Evolutionary conservation across 2,797 vertebrate species (phyloP).

Genomic region (Nothura maculosa): DNA sequence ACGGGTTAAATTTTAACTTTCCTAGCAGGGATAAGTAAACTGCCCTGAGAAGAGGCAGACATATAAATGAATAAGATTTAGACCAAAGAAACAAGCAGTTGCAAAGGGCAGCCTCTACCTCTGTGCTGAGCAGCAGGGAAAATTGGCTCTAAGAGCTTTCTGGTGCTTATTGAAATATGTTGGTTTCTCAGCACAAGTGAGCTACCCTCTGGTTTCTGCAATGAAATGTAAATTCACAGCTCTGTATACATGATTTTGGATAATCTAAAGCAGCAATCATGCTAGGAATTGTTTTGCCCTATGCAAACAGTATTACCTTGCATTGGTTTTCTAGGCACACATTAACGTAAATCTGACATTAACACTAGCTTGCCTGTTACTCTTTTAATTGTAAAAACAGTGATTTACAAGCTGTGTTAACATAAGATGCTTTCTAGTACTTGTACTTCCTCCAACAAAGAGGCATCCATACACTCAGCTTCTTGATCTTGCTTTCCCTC

Average conservation of each 20-base stretch:
- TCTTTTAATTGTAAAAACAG: background rate
- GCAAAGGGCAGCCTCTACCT: conserved; percentile 5
- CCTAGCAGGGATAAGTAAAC: background rate
- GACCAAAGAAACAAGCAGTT: background rate
- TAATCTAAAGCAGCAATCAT: conserved; percentile 13
- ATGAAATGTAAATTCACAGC: background rate
- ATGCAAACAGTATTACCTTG: conserved; percentile 33
- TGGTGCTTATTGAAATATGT: background rate
- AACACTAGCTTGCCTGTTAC: background rate
- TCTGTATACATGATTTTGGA: fast-evolving
- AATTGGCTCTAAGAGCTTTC: conserved; percentile 1
- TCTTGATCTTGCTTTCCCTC: background rate
- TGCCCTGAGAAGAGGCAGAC: background rate
- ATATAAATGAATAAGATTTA: background rate
- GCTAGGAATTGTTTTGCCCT: conserved; percentile 55
- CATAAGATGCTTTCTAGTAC: background rate
- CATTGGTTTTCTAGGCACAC: conserved; percentile 8
- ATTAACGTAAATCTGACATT: conserved; percentile 42
- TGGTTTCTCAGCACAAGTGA: background rate
- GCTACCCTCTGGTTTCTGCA: background rate
- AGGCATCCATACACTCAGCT: background rate
- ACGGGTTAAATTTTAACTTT: background rate
- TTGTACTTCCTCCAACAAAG: background rate
- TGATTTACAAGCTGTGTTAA: conserved; percentile 2
- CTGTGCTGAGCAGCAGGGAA: background rate